Evolutionary conservation across 2,797 vertebrate genomes (phyloP).

Genomic region (Paramormyrops hopkinsi): DNA sequence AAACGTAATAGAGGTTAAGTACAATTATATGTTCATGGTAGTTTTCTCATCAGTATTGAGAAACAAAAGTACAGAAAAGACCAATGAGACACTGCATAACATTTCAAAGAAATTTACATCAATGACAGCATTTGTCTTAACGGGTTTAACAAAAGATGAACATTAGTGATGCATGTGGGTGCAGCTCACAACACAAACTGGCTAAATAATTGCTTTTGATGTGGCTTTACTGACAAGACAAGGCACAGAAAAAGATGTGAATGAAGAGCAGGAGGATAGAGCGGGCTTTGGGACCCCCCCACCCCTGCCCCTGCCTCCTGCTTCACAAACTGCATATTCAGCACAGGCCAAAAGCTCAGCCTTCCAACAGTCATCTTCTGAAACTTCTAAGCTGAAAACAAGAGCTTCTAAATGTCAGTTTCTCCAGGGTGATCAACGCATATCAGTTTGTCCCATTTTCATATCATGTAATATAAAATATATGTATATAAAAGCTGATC

Average conservation of each 20-base stretch:
- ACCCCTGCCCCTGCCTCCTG: slow-evolving; percentile 31
- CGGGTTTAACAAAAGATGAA: background rate
- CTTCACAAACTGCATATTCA: slow-evolving; percentile 27
- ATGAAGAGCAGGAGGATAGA: slow-evolving; percentile 30
- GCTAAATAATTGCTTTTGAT: slow-evolving; percentile 58
- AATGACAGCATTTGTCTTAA: background rate
- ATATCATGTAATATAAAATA: background rate
- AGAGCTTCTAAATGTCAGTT: background rate
- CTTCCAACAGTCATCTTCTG: background rate
- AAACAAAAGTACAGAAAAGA: background rate
- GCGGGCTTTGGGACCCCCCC: background rate
- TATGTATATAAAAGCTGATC: background rate
- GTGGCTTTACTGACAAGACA: slow-evolving; percentile 59
- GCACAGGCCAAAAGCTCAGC: background rate
- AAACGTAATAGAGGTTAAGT: background rate
- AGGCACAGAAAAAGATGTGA: slow-evolving; percentile 57
- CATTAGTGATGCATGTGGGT: background rate
- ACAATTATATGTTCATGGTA: background rate
- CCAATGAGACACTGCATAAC: slow-evolving; percentile 6
- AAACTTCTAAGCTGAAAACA: background rate
- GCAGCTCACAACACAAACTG: slow-evolving; percentile 15
- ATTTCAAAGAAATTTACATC: slow-evolving; percentile 1
- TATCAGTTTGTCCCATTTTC: slow-evolving; percentile 22
- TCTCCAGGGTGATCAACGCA: background rate
- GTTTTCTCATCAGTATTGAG: background rate